Base-by-base conservation (phyloP, 2,888 invertebrate genomes). In the Rhorus exstirpatorius region DNA sequence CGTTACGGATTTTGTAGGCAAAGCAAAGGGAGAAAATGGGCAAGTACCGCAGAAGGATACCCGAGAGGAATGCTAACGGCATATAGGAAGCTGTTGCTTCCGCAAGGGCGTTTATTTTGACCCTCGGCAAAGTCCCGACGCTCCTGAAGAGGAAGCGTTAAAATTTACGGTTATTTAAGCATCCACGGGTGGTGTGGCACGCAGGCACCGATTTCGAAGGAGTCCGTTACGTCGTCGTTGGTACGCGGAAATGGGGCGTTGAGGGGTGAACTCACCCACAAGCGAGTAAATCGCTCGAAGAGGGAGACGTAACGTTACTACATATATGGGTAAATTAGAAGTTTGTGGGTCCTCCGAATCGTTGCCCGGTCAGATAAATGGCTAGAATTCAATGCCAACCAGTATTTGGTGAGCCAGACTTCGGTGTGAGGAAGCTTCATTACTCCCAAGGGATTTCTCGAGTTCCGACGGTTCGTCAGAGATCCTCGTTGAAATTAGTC, bases 401-500 rank as follows among this genome's bases (percentile, higher is more conserved):
- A 24, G 61, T 51, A 35, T 46, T 60, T 26, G 26, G 51, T 51
- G 38, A 75, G 71, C 55, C 74, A 82, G 65, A 70, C 83, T 83
- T 85, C 86, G 79, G 82, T 79, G 81, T 81, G 72, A 78, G 81
- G 81, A 78, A 85, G 89, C 84, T 87, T 88, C 88, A 91, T 90
- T 88, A 89, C 87, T 89, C 92, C 87, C 91, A 14, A 17, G 91
- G 86, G 92, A 90, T 82, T 86, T 86, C 86, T 84, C 84, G 76
- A 83, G 86, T 49, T 76, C 17, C 61, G 24, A 19, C 21, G 67
- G 41, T 26, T 70, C 58, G 51, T 83, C 78, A 41, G 67, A 86
- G 86, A 89, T 87, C 87, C 86, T 87, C 83, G 87, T 87, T 83
- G 87, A 90, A 91, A 91, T 91, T 90, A 90, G 90, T 91, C 91